These are phyloP conservation scores for Diadema setosum DNA, from an alignment of 35 echinoderm and acorn worm species.

Conservation along the genomic window DNA sequence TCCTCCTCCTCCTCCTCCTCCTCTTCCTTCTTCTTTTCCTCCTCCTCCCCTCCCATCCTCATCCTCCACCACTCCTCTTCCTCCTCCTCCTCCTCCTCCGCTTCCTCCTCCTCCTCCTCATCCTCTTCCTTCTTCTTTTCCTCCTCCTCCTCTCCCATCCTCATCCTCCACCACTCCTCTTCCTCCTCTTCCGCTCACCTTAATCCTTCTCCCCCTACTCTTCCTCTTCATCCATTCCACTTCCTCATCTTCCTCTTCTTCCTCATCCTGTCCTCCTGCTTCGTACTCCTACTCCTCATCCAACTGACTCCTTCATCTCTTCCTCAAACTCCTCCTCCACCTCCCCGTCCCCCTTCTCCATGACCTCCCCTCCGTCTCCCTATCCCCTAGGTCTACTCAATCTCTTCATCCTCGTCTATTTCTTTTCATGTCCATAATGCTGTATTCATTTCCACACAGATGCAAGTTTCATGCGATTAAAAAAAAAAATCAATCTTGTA, in stretches of 20 bases:
- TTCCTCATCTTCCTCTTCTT: neutral
- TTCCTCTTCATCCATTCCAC: neutral
- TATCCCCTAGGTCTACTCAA: too few species aligned
- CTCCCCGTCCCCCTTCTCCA: too few species aligned
- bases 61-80: neutral
- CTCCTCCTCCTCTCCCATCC: neutral
- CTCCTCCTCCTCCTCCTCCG: neutral
- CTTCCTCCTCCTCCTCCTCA: neutral
- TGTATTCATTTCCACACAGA: too few species aligned
- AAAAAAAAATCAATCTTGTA: too few species aligned
- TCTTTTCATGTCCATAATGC: too few species aligned
- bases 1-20: neutral
- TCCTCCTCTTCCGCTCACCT: neutral
- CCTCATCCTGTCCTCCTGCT: neutral
- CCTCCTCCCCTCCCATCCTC: neutral
- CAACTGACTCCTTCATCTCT: too few species aligned
- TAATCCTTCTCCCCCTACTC: neutral
- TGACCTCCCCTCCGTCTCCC: too few species aligned
- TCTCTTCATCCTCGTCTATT: too few species aligned
- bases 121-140: neutral
- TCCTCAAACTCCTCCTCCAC: too few species aligned
- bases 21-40: neutral
- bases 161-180: neutral
- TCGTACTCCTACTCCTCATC: neutral
- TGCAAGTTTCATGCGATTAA: too few species aligned